Conservation (phyloP, 1,140 invertebrate species). For the Condylostylus longicornis region DNA sequence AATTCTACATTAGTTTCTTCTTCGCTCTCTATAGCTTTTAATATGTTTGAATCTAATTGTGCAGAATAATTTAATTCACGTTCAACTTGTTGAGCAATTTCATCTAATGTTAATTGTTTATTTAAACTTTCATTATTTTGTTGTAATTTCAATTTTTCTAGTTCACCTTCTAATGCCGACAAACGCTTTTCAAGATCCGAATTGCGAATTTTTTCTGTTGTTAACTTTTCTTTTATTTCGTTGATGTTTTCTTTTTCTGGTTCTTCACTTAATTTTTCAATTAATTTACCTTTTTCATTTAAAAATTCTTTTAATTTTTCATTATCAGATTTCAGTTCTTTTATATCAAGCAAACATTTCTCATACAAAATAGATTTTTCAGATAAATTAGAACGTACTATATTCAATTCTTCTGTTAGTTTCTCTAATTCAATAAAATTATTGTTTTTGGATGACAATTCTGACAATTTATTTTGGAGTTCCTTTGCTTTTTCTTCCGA, state of each 20-base stretch:
- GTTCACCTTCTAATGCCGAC: slow-evolving; percentile 14
- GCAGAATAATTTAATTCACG: slow-evolving; percentile 43
- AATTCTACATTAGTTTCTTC: slow-evolving; percentile 35
- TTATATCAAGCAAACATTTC: not conserved
- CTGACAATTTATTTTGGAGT: too few relatives aligned
- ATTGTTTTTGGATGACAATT: too few relatives aligned
- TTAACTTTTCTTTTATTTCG: slow-evolving; percentile 10
- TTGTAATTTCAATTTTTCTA: slow-evolving; percentile 20
- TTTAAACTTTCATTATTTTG: slow-evolving; percentile 19
- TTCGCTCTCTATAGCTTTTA: slow-evolving; percentile 38
- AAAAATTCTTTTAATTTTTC: not conserved
- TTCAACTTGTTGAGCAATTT: slow-evolving; percentile 39
- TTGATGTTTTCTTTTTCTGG: slow-evolving; percentile 14
- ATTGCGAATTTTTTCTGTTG: slow-evolving; percentile 11
- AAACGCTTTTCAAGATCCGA: slow-evolving; percentile 15
- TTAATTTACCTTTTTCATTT: slow-evolving; percentile 3
- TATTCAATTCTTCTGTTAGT: not conserved
- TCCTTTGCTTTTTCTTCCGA: too few relatives aligned
- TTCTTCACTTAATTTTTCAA: slow-evolving; percentile 14
- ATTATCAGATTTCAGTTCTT: not conserved
- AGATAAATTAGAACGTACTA: not conserved
- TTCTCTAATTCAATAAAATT: too few relatives aligned
- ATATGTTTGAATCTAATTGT: slow-evolving; percentile 39
- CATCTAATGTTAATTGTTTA: slow-evolving; percentile 36
- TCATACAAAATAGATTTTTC: slow-evolving; percentile 5